These are phyloP conservation scores for Pungitius pungitius DNA, from an alignment of 2,113 vertebrate species.

Conservation along the genomic window DNA sequence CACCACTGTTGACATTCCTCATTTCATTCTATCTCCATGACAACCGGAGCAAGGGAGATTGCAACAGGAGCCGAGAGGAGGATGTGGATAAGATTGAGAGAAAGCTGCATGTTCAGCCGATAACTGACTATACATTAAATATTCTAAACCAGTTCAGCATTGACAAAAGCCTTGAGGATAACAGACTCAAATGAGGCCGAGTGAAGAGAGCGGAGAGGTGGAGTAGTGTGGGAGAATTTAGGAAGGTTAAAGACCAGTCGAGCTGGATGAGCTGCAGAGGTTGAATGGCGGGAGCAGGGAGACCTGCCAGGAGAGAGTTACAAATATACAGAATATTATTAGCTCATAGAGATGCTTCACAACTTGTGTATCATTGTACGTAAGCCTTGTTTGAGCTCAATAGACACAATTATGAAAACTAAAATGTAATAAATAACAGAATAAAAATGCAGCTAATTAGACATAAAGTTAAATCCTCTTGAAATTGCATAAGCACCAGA, in stretches of 20 bases:
- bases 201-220: too few relatives aligned
- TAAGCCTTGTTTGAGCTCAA: background rate
- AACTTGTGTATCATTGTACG: background rate
- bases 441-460: background rate
- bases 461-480: background rate
- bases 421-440: background rate
- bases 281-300: too few relatives aligned
- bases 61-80: constrained; percentile 32
- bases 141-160: background rate
- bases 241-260: too few relatives aligned
- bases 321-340: background rate
- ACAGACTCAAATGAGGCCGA: background rate
- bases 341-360: background rate
- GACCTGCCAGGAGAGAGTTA: background rate
- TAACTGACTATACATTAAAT: constrained; percentile 2
- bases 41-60: constrained; percentile 48
- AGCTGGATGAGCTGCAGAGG: too few relatives aligned
- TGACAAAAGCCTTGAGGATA: background rate
- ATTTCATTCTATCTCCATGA: constrained; percentile 62
- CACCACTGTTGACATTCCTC: constrained; percentile 13
- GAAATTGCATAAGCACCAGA: background rate
- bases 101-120: constrained; percentile 60
- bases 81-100: constrained; percentile 55
- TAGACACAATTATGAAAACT: background rate
- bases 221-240: too few relatives aligned